phyloP scores from a whole-genome alignment of 2,113 vertebrate genomes.

The Strigops habroptila region DNA sequence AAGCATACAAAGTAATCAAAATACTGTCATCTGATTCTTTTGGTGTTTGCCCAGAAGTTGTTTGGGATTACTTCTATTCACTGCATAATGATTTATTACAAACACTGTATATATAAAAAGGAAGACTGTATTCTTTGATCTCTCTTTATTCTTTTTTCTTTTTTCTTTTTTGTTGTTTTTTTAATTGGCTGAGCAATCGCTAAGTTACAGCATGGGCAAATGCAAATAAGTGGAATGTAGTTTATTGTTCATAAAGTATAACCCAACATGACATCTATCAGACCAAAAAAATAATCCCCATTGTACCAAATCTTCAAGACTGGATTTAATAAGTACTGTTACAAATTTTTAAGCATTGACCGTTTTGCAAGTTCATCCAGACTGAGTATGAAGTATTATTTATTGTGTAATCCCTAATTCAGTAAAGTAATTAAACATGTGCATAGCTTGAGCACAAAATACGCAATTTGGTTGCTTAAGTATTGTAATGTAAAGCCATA shows the following conservation, averaged over 20 bases:
- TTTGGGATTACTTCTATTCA: slow-evolving; percentile 53
- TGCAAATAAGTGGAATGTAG: neutral
- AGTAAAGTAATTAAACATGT: neutral
- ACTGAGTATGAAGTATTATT: neutral
- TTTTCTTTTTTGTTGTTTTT: too few relatives aligned
- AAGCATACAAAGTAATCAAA: neutral
- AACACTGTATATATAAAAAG: neutral
- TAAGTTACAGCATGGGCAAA: neutral
- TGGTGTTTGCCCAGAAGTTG: slow-evolving; percentile 46
- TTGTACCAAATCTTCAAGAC: neutral
- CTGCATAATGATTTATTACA: slow-evolving; percentile 45
- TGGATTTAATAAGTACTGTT: neutral
- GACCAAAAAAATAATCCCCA: neutral
- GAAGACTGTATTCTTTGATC: slow-evolving; percentile 42
- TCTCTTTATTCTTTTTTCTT: neutral
- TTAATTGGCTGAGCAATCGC: neutral
- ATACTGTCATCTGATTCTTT: slow-evolving; percentile 62
- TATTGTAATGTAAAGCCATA: neutral
- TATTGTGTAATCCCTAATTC: neutral
- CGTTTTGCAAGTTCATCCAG: neutral
- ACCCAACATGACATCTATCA: neutral
- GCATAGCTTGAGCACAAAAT: neutral
- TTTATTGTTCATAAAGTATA: neutral
- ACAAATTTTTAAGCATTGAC: neutral
- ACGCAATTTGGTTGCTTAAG: neutral